Evolutionary conservation across 2,888 invertebrate genomes (phyloP).

Genomic region (Opisthograptis luteolata): DNA sequence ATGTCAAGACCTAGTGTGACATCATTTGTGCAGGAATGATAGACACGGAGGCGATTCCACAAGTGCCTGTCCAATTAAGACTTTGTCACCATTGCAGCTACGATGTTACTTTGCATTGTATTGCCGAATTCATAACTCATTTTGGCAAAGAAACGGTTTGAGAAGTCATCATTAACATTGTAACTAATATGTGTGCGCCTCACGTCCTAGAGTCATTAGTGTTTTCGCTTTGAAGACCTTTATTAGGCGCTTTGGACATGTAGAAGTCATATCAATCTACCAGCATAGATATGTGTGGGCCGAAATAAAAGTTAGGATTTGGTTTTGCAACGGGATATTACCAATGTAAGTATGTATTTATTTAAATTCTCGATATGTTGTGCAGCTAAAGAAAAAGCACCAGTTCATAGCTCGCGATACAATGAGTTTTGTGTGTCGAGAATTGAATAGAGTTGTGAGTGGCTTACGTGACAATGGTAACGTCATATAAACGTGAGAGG

Average conservation of each 20-base stretch:
- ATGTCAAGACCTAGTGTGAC: neutral
- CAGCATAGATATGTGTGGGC: neutral
- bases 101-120: neutral
- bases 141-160: slow-evolving; percentile 3
- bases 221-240: slow-evolving; percentile 1
- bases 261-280: neutral
- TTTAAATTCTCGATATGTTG: no score
- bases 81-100: neutral
- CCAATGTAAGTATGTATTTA: no score
- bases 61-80: neutral
- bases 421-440: no score
- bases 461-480: no score
- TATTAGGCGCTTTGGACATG: neutral
- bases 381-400: no score
- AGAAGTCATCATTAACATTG: neutral
- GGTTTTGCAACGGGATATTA: no score
- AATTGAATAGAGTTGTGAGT: no score
- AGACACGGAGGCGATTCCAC: neutral
- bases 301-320: neutral
- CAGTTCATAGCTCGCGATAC: no score
- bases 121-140: neutral
- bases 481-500: no score
- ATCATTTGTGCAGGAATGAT: neutral
- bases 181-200: neutral
- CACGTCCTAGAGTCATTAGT: slow-evolving; percentile 9